Percentiles rank a stretch among this genome's conserved stretches.
phyloP scores from a whole-genome alignment of 2,113 vertebrate species.

The Anas platyrhynchos region DNA sequence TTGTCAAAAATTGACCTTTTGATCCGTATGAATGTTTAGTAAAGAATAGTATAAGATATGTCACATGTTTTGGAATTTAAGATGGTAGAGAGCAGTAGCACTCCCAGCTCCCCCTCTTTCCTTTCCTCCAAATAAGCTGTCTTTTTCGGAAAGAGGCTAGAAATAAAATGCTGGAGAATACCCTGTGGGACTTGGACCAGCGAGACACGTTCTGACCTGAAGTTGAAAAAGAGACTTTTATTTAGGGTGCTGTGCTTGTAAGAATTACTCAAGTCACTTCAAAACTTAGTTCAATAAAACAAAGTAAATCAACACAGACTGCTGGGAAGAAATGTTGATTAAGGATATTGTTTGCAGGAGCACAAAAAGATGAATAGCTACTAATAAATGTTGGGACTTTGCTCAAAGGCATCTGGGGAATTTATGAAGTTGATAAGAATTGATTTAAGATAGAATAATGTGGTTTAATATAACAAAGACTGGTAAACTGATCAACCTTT shows the following conservation, averaged over 20 bases:
- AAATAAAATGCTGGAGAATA: conserved; percentile 12
- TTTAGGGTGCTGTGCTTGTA: background rate
- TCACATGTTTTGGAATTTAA: background rate
- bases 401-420: conserved; percentile 56
- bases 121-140: background rate
- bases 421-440: conserved; percentile 47
- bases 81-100: background rate
- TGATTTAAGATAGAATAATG: conserved; percentile 48
- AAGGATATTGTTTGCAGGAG: conserved; percentile 50
- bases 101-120: background rate
- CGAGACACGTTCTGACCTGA: background rate
- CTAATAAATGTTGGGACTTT: conserved; percentile 48
- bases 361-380: conserved; percentile 48
- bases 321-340: conserved; percentile 45
- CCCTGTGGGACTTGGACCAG: conserved; percentile 6
- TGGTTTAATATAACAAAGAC: conserved; percentile 33
- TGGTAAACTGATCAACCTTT: conserved; percentile 12
- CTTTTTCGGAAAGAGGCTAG: conserved; percentile 1
- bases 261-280: background rate
- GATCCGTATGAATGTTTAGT: background rate
- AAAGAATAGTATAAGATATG: background rate
- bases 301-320: conserved; percentile 35
- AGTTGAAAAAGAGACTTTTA: background rate
- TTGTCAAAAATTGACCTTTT: background rate
- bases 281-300: conserved; percentile 29